These are phyloP conservation scores for Beaufortia kweichowensis DNA, from an alignment of 2,113 vertebrate species.

Conservation along the genomic window DNA sequence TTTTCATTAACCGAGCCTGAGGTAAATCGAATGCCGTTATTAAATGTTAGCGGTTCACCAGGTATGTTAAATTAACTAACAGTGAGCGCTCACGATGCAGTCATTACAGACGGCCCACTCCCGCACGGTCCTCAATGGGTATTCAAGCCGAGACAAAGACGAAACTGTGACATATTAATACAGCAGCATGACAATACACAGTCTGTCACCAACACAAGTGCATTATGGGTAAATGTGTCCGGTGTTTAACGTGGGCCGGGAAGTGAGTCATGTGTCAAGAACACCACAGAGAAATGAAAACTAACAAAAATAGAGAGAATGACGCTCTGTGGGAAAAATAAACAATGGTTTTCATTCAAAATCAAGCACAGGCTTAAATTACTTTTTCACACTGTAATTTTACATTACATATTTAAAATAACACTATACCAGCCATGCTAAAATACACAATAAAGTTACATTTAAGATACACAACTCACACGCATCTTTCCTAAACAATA, in stretches of 20 bases:
- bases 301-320: not conserved
- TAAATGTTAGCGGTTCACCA: slow-evolving; percentile 62
- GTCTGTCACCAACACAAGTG: slow-evolving; percentile 15
- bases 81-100: slow-evolving; percentile 49
- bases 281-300: slow-evolving; percentile 27
- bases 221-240: slow-evolving; percentile 3
- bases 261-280: slow-evolving; percentile 16
- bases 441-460: too few relatives aligned
- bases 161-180: slow-evolving; percentile 44
- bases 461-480: too few relatives aligned
- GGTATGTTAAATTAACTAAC: slow-evolving; percentile 62
- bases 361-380: not conserved
- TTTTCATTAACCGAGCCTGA: slow-evolving; percentile 58
- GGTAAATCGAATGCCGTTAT: slow-evolving; percentile 58
- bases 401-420: not conserved
- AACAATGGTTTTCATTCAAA: not conserved
- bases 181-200: slow-evolving; percentile 31
- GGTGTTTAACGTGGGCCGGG: not conserved
- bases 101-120: slow-evolving; percentile 46
- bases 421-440: too few relatives aligned
- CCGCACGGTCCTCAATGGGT: not conserved
- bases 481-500: not conserved
- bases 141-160: slow-evolving; percentile 19
- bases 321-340: not conserved
- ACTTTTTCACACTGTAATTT: not conserved